phyloP scores from a whole-genome alignment of 2,888 invertebrate genomes.

The Polydrusus cervinus region DNA sequence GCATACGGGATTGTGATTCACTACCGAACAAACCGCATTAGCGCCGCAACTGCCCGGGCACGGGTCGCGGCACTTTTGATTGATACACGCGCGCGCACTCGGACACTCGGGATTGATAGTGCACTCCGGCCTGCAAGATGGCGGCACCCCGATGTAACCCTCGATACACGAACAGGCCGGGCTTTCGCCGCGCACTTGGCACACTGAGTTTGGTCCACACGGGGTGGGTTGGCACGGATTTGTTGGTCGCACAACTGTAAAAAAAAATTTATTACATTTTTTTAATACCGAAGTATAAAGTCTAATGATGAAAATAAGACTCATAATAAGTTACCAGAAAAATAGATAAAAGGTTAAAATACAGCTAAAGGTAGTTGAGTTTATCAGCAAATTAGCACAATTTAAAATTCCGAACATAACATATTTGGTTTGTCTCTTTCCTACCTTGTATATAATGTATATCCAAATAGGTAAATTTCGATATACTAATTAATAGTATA shows the following conservation, averaged over 20 bases:
- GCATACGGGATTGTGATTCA: slow-evolving; percentile 84
- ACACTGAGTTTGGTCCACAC: slow-evolving; percentile 77
- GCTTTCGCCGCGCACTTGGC: slow-evolving; percentile 69
- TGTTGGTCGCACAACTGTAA: slow-evolving; percentile 64
- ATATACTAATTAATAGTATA: too few species aligned
- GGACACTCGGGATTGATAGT: slow-evolving; percentile 81
- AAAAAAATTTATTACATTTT: neutral
- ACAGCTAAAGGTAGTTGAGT: too few species aligned
- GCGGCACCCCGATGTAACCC: slow-evolving; percentile 77
- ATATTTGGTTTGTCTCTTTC: too few species aligned
- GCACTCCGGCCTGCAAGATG: slow-evolving; percentile 82
- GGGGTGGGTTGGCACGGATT: slow-evolving; percentile 81
- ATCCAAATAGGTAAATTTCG: too few species aligned
- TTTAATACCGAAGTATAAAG: neutral
- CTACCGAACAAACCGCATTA: slow-evolving; percentile 80
- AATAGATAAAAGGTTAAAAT: too few species aligned
- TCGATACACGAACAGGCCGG: slow-evolving; percentile 77
- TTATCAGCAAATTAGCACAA: too few species aligned
- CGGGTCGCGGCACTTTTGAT: slow-evolving; percentile 82
- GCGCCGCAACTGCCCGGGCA: slow-evolving; percentile 79
- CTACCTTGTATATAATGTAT: too few species aligned
- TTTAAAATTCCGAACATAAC: too few species aligned
- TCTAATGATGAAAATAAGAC: too few species aligned
- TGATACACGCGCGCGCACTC: slow-evolving; percentile 79
- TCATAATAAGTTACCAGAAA: too few species aligned